Evolutionary conservation across 2,113 vertebrate genomes (phyloP).

Genomic region (Macrotis lagotis): DNA sequence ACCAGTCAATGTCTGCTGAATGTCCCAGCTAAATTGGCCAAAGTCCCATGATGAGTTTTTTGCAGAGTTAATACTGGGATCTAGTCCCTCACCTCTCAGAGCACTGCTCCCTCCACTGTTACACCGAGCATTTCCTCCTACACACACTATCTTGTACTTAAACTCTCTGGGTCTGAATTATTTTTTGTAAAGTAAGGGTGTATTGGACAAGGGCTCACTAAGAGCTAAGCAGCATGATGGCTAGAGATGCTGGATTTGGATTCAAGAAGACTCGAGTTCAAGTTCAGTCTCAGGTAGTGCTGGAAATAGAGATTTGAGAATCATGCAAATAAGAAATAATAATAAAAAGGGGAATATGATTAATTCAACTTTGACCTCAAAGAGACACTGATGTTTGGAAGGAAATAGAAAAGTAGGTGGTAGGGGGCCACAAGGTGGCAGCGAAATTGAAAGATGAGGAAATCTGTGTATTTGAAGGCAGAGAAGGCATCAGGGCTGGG

Average conservation of each 20-base stretch:
- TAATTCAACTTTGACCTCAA: no score
- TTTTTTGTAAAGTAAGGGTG: neutral
- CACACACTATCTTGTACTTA: conserved; percentile 88
- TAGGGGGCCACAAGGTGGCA: no score
- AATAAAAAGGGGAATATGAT: no score
- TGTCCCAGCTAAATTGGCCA: neutral
- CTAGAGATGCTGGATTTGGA: neutral
- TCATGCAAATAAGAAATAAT: no score
- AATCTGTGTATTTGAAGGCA: no score
- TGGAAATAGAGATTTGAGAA: no score
- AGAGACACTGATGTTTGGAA: no score
- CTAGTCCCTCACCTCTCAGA: conserved; percentile 24
- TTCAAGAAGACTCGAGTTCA: neutral
- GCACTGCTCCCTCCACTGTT: no score
- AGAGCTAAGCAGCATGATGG: neutral
- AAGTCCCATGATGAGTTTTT: neutral
- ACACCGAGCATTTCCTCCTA: conserved; percentile 94
- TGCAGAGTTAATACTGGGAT: neutral
- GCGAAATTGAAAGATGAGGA: no score
- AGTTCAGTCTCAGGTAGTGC: neutral
- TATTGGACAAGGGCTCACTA: neutral
- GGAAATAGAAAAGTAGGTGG: no score
- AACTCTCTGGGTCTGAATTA: neutral
- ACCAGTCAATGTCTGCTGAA: neutral
- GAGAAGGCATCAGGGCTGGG: no score